Evolutionary conservation across 2,797 vertebrate species (phyloP), one percentile per base, ranked within the genome.

Genomic region (Urocyon cinereoargenteus): DNA sequence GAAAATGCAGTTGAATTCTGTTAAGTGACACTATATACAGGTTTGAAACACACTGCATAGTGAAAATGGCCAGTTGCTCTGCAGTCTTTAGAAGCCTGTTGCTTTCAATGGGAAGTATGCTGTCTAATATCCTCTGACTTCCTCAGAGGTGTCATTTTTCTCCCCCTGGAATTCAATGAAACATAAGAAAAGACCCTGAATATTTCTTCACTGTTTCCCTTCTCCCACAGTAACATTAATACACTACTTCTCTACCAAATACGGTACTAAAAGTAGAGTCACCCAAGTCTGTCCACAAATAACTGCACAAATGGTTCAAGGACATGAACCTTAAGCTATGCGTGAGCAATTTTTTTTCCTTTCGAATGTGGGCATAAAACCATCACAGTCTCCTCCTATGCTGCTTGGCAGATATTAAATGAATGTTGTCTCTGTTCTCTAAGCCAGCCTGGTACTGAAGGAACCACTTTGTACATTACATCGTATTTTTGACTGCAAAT

Each of bases 321-420:
- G 11, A 84, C 34, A 87, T 12, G 57, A n/a, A 53, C 64, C 15
- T 83, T 57, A 45, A 21, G 51, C 24, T 86, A 19, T 51, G 40
- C 15, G 53, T 40, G 61, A 75, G 49, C 8, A 4, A 82, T 81
- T 83, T 18, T 59, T 31, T 40, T 26, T 31, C 51, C 28, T 49
- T 55, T 49, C 81, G 84, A 82, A 55, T 34, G 94, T 79, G 66
- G 86, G 57, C 59, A 81, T 96, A 73, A 15, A 95, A 79, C 83
- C 89, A 90, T 82, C 22, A 93, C 72, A 51, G 62, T 96, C 77
- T 93, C 24, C 94, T 95, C 61, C 81, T 90, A 75, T 84, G 70
- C 82, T 97, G 77, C 55, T 93, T 66, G 86, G 61, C 21, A 92
- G 66, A 81, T 94, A 88, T 68, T 94, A 72, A 97, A 26, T 88